These are phyloP conservation scores for Oikopleura dioica DNA, from an alignment of 23 tunicate species.

Conservation along the genomic window DNA sequence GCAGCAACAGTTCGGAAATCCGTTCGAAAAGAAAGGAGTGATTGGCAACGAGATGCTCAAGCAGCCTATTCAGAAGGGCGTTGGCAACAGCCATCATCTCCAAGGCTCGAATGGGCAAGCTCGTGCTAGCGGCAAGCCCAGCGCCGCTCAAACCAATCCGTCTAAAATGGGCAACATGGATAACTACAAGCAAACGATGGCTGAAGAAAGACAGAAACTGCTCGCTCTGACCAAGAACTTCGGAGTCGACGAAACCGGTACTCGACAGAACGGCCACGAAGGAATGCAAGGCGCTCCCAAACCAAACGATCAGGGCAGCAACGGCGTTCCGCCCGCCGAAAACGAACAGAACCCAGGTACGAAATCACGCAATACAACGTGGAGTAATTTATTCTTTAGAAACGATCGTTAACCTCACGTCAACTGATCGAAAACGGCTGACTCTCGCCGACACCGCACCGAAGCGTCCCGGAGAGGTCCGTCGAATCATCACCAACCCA, in stretches of 20 bases:
- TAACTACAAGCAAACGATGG: background rate
- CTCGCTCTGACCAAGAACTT: background rate
- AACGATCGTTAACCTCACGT: background rate
- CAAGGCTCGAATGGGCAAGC: background rate
- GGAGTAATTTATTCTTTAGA: too few relatives aligned
- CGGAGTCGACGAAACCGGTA: background rate
- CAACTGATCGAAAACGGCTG: constrained; percentile 1
- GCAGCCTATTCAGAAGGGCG: too few relatives aligned
- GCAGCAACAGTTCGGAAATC: too few relatives aligned
- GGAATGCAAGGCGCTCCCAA: too few relatives aligned
- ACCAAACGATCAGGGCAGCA: too few relatives aligned
- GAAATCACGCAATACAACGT: too few relatives aligned
- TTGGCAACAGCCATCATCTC: too few relatives aligned
- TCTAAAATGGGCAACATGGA: too few relatives aligned
- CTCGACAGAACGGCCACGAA: too few relatives aligned
- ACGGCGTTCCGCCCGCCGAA: too few relatives aligned
- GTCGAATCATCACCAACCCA: constrained; percentile 9
- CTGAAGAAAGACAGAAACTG: background rate
- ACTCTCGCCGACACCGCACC: constrained; percentile 9
- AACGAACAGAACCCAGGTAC: too few relatives aligned
- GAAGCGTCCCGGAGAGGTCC: constrained; percentile 9
- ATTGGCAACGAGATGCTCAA: constrained; percentile 8
- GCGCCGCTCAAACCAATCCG: background rate
- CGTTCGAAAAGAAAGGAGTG: constrained; percentile 8
- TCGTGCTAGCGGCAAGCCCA: background rate